Base-by-base conservation (phyloP, 2,888 invertebrate genomes). In the Vesta saturnalis region DNA sequence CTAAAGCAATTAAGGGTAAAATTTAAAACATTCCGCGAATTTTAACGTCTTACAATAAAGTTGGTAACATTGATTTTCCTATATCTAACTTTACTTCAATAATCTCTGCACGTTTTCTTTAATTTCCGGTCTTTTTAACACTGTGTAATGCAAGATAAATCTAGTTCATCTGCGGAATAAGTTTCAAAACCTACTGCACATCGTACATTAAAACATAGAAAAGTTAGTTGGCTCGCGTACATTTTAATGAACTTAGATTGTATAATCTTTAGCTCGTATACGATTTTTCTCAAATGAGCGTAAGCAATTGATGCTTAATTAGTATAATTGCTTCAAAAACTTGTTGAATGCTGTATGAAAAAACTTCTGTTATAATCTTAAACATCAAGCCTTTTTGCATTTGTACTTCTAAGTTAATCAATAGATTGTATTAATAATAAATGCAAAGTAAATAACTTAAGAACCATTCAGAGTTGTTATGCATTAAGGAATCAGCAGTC, bases 121-220 rank as follows among this genome's bases (percentile, higher is more conserved):
- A 39, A 39, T 39, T 39, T 39, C 39, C 39, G 39, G 39, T n/a
- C 39, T 39, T 39, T 39, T 39, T 39, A 39, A 39, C 39, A 39
- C 39, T 39, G n/a, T 39, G 39, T 39, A 39, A 39, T 39, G 39
- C 39, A 39, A 39, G 39, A 39, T 39, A 39, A 39, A 39, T 39
- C 39, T 39, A 39, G 39, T 39, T 39, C 39, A 39, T 39, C 39
- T 39, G 39, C 39, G 39, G 39, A 39, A 39, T 39, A 39, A 39
- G 39, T 39, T 39, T n/a, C 39, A n/a, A 39, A 39, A 39, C 8
- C 39, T 39, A 39, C 39, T 39, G 12, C 12, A 6, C 8, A n/a
- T n/a, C 12, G 39, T 39, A 1, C 12, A 39, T 39, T 39, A n/a
- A 10, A 30, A n/a, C 12, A n/a, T 8, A n/a, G 39, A 23, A 23